These are phyloP conservation scores for Sandelia bainsii DNA, from an alignment of 2,797 vertebrate genomes.

Conservation along the genomic window DNA sequence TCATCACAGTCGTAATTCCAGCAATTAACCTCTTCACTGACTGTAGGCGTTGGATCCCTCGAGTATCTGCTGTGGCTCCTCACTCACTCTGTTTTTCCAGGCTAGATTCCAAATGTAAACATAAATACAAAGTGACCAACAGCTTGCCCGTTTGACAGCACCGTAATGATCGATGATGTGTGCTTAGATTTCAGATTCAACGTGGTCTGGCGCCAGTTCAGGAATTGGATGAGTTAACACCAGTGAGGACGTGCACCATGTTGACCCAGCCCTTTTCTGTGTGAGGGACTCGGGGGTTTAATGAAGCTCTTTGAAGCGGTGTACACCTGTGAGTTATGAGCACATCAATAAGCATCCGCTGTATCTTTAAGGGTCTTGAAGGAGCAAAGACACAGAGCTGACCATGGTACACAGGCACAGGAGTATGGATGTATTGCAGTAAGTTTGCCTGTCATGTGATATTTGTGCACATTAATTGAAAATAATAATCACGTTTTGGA, in stretches of 20 bases:
- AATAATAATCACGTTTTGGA: background rate
- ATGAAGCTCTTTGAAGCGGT: conserved; percentile 44
- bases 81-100: background rate
- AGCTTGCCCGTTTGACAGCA: conserved; percentile 20
- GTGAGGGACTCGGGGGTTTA: conserved; percentile 42
- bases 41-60: conserved; percentile 14
- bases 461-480: conserved; percentile 4
- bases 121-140: conserved; percentile 28
- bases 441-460: background rate
- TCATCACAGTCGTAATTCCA: conserved; percentile 48
- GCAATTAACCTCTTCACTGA: conserved; percentile 54
- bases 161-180: conserved; percentile 46
- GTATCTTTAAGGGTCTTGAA: conserved; percentile 33
- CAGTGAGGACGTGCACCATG: conserved; percentile 1
- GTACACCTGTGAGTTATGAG: conserved; percentile 52
- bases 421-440: background rate
- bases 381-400: conserved; percentile 17
- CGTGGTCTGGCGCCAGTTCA: conserved; percentile 23
- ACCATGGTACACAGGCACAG: background rate
- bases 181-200: conserved; percentile 69
- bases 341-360: conserved; percentile 49
- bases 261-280: conserved; percentile 8
- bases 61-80: background rate
- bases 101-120: conserved; percentile 26
- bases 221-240: conserved; percentile 18